phyloP scores from a whole-genome alignment of 2,888 invertebrate genomes.

The Hydroisotoma schaefferi region DNA sequence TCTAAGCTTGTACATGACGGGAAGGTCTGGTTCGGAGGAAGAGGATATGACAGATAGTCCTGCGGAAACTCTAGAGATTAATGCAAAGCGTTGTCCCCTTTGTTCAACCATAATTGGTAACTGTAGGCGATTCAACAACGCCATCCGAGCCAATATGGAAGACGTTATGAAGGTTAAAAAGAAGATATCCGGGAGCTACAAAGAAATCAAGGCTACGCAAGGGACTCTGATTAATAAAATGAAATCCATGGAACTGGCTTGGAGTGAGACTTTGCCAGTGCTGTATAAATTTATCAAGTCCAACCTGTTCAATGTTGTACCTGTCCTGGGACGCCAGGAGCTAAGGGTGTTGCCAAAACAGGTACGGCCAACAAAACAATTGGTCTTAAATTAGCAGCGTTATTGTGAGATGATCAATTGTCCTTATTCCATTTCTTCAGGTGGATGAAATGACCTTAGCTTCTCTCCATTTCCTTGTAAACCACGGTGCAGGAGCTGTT shows the following conservation, averaged over 20 bases:
- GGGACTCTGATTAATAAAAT: neutral
- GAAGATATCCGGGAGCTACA: neutral
- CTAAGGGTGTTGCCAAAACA: no score
- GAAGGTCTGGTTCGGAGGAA: neutral
- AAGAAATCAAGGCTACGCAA: neutral
- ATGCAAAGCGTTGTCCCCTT: conserved; percentile 14
- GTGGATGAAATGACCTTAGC: neutral
- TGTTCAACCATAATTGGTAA: conserved; percentile 21
- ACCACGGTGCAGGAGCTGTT: neutral
- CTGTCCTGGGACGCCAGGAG: no score
- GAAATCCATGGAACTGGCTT: neutral
- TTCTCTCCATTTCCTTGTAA: neutral
- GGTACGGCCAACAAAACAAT: no score
- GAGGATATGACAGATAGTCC: neutral
- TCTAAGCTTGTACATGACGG: conserved; percentile 49
- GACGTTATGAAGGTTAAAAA: conserved; percentile 14
- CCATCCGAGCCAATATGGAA: conserved; percentile 14
- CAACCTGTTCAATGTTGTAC: conserved; percentile 9
- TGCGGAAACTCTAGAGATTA: conserved; percentile 46
- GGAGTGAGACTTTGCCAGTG: neutral
- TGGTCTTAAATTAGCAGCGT: no score
- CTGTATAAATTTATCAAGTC: neutral
- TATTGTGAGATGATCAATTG: no score
- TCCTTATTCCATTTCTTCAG: no score
- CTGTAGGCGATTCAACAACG: conserved; percentile 18